Evolutionary conservation across 2,797 vertebrate species (phyloP).

Genomic region (Psittacula echo): DNA sequence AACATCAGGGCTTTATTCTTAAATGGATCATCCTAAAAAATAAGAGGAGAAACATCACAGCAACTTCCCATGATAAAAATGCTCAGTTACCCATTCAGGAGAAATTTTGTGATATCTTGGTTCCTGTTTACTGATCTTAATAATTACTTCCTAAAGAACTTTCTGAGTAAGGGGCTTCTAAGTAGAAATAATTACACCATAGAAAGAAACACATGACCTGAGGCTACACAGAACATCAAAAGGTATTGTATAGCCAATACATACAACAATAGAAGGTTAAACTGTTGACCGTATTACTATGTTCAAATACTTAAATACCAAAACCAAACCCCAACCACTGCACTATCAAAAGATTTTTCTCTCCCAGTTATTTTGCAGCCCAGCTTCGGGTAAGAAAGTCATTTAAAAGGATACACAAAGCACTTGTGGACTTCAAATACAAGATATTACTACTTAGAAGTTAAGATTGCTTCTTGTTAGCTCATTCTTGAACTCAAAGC

Average conservation of each 20-base stretch:
- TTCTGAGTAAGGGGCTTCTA: neutral
- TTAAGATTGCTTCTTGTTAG: neutral
- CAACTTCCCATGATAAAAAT: neutral
- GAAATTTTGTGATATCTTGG: neutral
- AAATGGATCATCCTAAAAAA: slow-evolving; percentile 91
- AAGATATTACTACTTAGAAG: neutral
- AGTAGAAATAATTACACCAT: neutral
- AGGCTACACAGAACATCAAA: neutral
- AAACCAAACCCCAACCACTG: neutral
- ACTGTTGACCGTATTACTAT: neutral
- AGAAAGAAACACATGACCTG: neutral
- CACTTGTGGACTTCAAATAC: neutral
- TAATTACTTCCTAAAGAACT: neutral
- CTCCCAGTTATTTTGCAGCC: neutral
- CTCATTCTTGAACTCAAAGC: neutral
- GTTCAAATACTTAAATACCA: neutral
- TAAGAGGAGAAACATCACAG: slow-evolving; percentile 43
- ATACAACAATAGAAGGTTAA: neutral
- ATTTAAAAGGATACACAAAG: neutral
- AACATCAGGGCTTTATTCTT: slow-evolving; percentile 91
- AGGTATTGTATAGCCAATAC: neutral
- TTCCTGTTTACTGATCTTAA: neutral
- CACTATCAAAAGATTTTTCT: neutral
- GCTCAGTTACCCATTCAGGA: neutral
- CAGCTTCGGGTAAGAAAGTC: neutral